Base-by-base conservation (phyloP, 1,140 invertebrate species). In the Sinella curviseta region DNA sequence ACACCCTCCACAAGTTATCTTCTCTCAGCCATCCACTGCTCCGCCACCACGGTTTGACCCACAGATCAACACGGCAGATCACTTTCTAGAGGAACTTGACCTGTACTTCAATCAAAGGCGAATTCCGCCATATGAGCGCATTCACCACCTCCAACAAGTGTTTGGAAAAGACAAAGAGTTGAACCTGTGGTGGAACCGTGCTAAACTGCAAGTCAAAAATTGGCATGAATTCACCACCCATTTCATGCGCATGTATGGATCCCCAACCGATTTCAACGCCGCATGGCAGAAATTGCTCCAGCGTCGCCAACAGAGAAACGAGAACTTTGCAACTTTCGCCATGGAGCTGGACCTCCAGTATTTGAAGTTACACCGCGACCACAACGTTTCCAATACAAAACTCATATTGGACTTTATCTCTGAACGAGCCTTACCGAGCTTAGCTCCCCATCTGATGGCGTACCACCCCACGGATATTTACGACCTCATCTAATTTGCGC, bases 321-420 rank as follows among this genome's bases (percentile, higher is more conserved):
- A 74, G 24, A 8, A 8, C 2, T 74, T 74, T 24, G 8, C 30
- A 3, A 16, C 8, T 4, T 74, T 74, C 70, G 70, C 70, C 8
- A 34, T 74, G 30, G 70, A 74, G 31, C 12, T 74, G 70, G 70
- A 74, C 1, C 70, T 74, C 3, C 70, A 74, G 30, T 74, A 74
- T 24, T 17, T 31, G 26, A 74, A 74, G 31, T 17, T 74, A 8
- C 70, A 74, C 31, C 16, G 70, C 8, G 26, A 34, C 16, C 30
- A 31, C n/a, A 30, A 30, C n/a, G 20, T 48, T 20, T 20, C 8
- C 8, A 8, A 8, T 20, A 8, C 8, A 67, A n/a, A 24, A 67
- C 4, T 26, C n/a, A 54, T 54, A 16, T 14, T 67, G 4, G 24
- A 4, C 8, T 67, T 67, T 30, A 67, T 67, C 24, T 8, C 60